Evolutionary conservation across 1,140 invertebrate genomes (phyloP).

Genomic region (Caenorhabditis remanei): DNA sequence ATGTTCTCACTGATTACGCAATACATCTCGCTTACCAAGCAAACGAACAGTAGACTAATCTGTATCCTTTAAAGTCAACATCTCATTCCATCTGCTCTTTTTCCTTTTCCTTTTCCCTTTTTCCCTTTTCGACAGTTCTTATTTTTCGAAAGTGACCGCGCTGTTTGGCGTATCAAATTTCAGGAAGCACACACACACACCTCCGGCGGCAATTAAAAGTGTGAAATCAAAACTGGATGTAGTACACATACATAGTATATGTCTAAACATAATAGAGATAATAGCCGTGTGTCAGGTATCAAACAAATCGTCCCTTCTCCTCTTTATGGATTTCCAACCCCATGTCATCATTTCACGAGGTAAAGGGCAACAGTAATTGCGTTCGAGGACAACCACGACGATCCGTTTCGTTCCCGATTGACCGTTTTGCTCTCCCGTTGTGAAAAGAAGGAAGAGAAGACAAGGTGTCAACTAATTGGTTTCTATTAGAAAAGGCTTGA

Average conservation of each 20-base stretch:
- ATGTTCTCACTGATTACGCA: constrained; percentile 53
- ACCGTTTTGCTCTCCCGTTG: constrained; percentile 45
- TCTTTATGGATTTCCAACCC: neutral
- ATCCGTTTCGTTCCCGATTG: constrained; percentile 29
- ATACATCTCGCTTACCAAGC: constrained; percentile 37
- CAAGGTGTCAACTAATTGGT: constrained; percentile 51
- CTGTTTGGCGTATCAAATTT: constrained; percentile 38
- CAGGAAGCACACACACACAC: constrained; percentile 52
- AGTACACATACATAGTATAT: constrained; percentile 20
- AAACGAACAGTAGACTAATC: constrained; percentile 12
- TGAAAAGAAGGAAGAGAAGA: neutral
- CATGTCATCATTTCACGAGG: neutral
- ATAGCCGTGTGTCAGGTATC: constrained; percentile 53
- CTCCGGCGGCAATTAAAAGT: constrained; percentile 38
- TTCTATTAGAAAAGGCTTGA: constrained; percentile 32
- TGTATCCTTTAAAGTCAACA: constrained; percentile 32
- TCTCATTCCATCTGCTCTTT: constrained; percentile 23
- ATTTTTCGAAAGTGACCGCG: neutral
- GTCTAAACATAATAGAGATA: constrained; percentile 54
- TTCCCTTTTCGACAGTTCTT: neutral
- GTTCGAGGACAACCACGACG: constrained; percentile 29
- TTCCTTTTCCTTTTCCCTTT: neutral
- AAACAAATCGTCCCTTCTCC: constrained; percentile 20
- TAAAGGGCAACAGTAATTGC: constrained; percentile 49
- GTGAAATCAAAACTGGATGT: constrained; percentile 54